These are phyloP conservation scores for Stylophora pistillata DNA, from an alignment of 64 coral and sea anemone species.

Conservation along the genomic window DNA sequence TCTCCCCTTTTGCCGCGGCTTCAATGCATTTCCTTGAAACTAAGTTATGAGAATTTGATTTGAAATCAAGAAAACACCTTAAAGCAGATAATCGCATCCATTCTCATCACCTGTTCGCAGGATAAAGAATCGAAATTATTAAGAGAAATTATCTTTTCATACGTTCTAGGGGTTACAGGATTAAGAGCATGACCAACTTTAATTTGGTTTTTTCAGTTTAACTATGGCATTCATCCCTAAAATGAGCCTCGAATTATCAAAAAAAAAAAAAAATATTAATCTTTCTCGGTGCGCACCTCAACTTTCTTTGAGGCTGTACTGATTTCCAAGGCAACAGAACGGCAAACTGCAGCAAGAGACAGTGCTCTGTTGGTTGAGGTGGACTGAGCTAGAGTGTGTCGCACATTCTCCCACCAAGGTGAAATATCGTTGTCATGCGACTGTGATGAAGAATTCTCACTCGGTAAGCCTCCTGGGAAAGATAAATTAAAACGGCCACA, in stretches of 20 bases:
- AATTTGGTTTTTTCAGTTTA: no score
- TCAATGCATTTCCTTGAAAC: background rate
- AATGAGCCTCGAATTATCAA: no score
- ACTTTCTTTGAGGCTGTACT: conserved; percentile 81
- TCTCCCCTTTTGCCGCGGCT: background rate
- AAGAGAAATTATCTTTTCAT: no score
- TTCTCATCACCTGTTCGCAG: no score
- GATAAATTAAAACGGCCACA: background rate
- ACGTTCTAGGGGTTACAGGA: no score
- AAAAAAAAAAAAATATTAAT: no score
- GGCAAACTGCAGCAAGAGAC: conserved; percentile 72
- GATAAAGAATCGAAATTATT: no score
- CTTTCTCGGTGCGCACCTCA: conserved; percentile 41
- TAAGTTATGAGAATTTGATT: no score
- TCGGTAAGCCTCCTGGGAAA: background rate
- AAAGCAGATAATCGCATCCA: no score
- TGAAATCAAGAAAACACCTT: no score
- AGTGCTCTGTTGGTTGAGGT: conserved; percentile 61
- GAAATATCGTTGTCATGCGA: conserved; percentile 47
- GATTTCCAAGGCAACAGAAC: conserved; percentile 84
- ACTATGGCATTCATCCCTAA: no score
- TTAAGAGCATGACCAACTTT: no score
- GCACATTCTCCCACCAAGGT: conserved; percentile 89
- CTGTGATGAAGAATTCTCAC: background rate
- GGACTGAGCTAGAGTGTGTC: conserved; percentile 86